Evolutionary conservation across 2,113 vertebrate species (phyloP).

Genomic region (Oreocharis arfaki): DNA sequence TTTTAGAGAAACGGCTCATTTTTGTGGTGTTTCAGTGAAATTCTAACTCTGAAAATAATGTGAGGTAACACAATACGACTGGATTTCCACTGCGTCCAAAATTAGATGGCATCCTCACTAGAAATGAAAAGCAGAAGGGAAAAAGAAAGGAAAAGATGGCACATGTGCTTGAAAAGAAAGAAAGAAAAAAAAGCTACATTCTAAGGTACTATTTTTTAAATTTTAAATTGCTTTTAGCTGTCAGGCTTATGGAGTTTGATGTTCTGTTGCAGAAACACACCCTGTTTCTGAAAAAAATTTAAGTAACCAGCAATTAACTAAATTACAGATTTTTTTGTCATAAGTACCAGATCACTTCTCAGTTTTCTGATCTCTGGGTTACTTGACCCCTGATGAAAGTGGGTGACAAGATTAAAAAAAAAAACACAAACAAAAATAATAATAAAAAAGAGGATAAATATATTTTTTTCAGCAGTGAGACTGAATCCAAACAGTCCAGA

Average conservation of each 20-base stretch:
- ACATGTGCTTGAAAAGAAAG: fast-evolving
- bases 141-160: not conserved
- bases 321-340: not conserved
- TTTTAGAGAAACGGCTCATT: not conserved
- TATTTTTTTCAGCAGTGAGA: not conserved
- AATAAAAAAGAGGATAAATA: not conserved
- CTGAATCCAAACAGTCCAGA: not conserved
- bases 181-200: no score
- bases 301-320: not conserved
- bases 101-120: not conserved
- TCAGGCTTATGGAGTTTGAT: not conserved
- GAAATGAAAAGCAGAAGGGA: not conserved
- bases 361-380: not conserved
- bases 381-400: not conserved
- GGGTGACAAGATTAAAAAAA: not conserved
- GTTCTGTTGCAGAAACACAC: not conserved
- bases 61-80: not conserved
- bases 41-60: not conserved
- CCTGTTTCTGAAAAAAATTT: not conserved
- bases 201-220: not conserved
- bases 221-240: not conserved
- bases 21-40: not conserved
- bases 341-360: not conserved
- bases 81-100: not conserved
- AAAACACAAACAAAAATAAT: not conserved